Evolutionary conservation across 2,888 invertebrate genomes (phyloP), one percentile per base, ranked within the genome.

Genomic region (Camponotus fellah): DNA sequence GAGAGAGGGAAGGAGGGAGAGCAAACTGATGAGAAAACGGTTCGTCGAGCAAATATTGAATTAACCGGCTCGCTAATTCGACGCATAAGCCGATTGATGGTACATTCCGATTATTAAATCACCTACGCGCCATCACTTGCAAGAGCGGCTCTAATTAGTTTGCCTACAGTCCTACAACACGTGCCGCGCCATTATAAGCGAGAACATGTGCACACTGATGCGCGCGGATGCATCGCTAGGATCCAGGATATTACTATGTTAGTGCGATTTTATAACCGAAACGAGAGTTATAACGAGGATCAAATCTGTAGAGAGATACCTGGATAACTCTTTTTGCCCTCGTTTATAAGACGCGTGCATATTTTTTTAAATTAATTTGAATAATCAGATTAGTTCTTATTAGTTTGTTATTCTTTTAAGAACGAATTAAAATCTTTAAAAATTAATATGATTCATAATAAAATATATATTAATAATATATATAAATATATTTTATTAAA

Each of bases 61-160:
- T 86, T 84, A 83, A 66, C 32, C 65, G 83, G 58, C n/a, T 66
- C 46, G 17, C 68, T 74, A 85, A 82, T 72, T 62, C 62, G 79
- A 17, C 14, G 62, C 69, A 26, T 60, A 60, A 60, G 32, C 71
- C 32, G 83, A 71, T 53, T 66, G 74, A 60, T 68, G 74, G 56
- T 43, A 49, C 72, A 75, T 79, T 69, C 58, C 34, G 65, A 83
- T 87, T 83, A 87, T 87, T 83, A 66, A 87, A 84, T 85, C 68
- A 80, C 80, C 58, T 74, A 74, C 64, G 71, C 60, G 62, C 74
- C 87, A 82, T 79, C 88, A 83, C 69, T 71, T 72, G 69, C n/a
- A 60, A 68, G 60, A 68, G 34, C 74, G 4, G 40, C 34, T 83
- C 77, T 87, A 85, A 87, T 87, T 87, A 87, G 68, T 68, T 46